Conservation (phyloP, 2,888 invertebrate genomes). For the Tineola bisselliella region DNA sequence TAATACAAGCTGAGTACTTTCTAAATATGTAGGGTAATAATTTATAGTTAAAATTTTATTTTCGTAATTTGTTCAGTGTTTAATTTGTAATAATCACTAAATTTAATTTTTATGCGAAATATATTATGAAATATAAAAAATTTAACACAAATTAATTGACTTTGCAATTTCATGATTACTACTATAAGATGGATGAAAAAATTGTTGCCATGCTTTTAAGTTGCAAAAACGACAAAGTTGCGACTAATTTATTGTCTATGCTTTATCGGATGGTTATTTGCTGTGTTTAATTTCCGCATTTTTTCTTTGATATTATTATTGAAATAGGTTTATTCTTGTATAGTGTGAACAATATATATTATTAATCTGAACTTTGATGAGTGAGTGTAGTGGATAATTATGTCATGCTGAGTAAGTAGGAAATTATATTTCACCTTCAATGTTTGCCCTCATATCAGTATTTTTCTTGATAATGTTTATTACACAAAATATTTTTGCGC, state of each 20-base stretch:
- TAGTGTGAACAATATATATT: neutral
- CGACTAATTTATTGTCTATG: neutral
- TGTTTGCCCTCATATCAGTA: conserved; percentile 26
- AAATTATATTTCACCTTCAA: conserved; percentile 35
- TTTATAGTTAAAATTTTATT: neutral
- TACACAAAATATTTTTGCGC: neutral
- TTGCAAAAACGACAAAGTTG: no score
- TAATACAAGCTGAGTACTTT: neutral
- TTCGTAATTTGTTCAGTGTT: neutral
- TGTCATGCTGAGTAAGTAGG: conserved; percentile 16
- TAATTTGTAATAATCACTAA: no score
- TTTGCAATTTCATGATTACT: no score
- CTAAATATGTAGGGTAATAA: neutral
- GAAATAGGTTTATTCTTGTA: neutral
- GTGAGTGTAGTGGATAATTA: conserved; percentile 10
- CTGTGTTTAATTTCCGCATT: neutral
- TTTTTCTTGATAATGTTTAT: conserved; percentile 6
- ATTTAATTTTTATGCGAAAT: no score
- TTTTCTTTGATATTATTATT: neutral
- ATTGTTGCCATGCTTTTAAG: no score
- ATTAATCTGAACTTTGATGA: neutral
- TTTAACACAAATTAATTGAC: no score
- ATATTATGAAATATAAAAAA: no score
- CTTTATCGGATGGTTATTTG: neutral
- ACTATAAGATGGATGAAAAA: no score